Conservation (phyloP, 2,113 vertebrate species). For the Mugil cephalus region DNA sequence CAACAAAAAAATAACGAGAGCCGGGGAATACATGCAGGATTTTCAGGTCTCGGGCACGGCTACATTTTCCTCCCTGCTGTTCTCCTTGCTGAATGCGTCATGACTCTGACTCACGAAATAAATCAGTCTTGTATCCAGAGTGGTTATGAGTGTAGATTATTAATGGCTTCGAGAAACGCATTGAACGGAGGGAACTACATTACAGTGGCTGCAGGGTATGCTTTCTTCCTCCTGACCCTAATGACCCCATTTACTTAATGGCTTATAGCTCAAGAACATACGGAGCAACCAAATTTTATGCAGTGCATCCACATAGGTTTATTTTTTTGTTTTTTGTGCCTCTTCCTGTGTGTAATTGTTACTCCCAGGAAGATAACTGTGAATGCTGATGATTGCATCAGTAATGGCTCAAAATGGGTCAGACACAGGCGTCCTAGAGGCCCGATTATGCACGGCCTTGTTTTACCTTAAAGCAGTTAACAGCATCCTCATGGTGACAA, state of each 20-base stretch:
- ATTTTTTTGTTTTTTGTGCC: not conserved
- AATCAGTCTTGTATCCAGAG: conserved; percentile 55
- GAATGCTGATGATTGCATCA: too few relatives aligned
- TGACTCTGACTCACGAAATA: conserved; percentile 49
- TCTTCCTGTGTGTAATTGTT: not conserved
- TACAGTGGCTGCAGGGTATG: conserved; percentile 35
- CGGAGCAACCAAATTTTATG: conserved; percentile 34
- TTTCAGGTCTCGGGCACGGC: conserved; percentile 38
- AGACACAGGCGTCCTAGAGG: too few relatives aligned
- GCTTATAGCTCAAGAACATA: conserved; percentile 30
- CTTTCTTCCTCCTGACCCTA: conserved; percentile 33
- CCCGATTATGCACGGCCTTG: too few relatives aligned
- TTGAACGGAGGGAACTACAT: conserved; percentile 26
- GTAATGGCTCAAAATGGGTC: too few relatives aligned
- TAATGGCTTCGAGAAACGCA: conserved; percentile 52
- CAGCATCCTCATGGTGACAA: too few relatives aligned
- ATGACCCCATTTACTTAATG: conserved; percentile 54
- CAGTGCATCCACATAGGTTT: not conserved
- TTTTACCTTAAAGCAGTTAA: too few relatives aligned
- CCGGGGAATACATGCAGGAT: conserved; percentile 34
- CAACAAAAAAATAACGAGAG: not conserved
- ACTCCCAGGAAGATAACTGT: not conserved
- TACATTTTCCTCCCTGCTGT: conserved; percentile 10
- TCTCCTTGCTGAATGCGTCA: conserved; percentile 29
- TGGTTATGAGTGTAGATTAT: conserved; percentile 58